A percentile compares a stretch with the other conserved stretches of the same genome.
These are phyloP conservation scores for Gyps fulvus DNA, from an alignment of 2,113 vertebrate species.

Conservation along the genomic window DNA sequence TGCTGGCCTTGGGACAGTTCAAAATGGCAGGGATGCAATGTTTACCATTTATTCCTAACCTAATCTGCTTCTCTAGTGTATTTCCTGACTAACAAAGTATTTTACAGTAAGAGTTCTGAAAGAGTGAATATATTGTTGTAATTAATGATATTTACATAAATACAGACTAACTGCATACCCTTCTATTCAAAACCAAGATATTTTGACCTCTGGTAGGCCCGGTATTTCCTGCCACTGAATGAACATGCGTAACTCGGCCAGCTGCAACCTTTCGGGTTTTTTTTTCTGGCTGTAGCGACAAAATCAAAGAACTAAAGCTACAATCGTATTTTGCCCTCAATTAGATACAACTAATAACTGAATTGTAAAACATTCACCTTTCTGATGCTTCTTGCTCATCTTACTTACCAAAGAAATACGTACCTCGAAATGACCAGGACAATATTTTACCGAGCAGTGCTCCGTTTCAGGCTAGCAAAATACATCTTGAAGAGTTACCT, in stretches of 20 bases:
- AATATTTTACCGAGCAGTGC: background rate
- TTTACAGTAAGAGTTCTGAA: background rate
- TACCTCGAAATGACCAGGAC: background rate
- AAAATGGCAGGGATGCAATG: background rate
- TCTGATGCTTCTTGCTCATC: background rate
- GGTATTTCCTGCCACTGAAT: background rate
- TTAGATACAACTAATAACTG: background rate
- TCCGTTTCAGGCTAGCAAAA: background rate
- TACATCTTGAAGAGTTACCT: slow-evolving; percentile 75
- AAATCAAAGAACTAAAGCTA: background rate
- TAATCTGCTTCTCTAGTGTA: background rate
- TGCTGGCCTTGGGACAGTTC: background rate
- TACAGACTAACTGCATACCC: background rate
- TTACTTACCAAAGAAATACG: background rate
- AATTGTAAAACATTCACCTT: background rate
- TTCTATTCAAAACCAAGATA: background rate
- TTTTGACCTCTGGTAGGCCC: background rate
- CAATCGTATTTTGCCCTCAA: background rate
- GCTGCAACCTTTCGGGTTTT: background rate
- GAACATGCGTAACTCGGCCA: accelerated
- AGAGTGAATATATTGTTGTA: background rate
- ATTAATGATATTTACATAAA: background rate
- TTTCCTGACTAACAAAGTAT: background rate
- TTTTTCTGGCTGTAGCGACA: background rate
- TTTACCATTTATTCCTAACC: background rate